Percentiles rank a stretch among this genome's conserved stretches.
phyloP scores from a whole-genome alignment of 2,888 invertebrate genomes.

The Diadegma fenestrale region DNA sequence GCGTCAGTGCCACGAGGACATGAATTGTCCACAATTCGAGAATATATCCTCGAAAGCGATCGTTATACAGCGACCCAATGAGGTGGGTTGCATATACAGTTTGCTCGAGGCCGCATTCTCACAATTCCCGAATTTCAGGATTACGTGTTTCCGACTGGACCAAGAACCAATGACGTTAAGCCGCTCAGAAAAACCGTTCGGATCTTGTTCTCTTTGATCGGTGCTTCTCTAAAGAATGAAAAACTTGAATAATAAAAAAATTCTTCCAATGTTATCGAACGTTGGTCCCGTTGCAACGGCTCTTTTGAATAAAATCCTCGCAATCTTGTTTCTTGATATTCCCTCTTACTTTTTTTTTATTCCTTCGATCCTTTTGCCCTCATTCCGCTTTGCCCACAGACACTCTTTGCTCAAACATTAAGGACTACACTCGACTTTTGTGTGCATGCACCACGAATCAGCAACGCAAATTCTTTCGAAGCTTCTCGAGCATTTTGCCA shows the following conservation, averaged over 20 bases:
- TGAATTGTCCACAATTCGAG: constrained; percentile 21
- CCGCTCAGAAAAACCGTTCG: constrained; percentile 39
- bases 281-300: constrained; percentile 61
- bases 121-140: constrained; percentile 60
- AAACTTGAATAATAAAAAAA: constrained; percentile 60
- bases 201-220: constrained; percentile 64
- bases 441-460: background rate
- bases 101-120: constrained; percentile 51
- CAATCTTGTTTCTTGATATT: constrained; percentile 10
- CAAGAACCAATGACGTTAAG: constrained; percentile 34
- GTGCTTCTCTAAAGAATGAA: constrained; percentile 32
- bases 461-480: constrained; percentile 24
- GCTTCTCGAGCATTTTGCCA: background rate
- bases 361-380: constrained; percentile 36
- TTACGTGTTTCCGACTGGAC: constrained; percentile 64
- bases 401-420: constrained; percentile 13
- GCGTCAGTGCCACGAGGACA: background rate
- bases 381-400: constrained; percentile 58
- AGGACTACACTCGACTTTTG: constrained; percentile 29
- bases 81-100: constrained; percentile 51
- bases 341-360: constrained; percentile 54
- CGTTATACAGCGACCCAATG: constrained; percentile 20
- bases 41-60: constrained; percentile 35
- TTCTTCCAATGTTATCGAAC: constrained; percentile 48
- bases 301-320: constrained; percentile 37